These are phyloP conservation scores for Mus spretus DNA, from an alignment of 2,797 vertebrate species.

Conservation along the genomic window DNA sequence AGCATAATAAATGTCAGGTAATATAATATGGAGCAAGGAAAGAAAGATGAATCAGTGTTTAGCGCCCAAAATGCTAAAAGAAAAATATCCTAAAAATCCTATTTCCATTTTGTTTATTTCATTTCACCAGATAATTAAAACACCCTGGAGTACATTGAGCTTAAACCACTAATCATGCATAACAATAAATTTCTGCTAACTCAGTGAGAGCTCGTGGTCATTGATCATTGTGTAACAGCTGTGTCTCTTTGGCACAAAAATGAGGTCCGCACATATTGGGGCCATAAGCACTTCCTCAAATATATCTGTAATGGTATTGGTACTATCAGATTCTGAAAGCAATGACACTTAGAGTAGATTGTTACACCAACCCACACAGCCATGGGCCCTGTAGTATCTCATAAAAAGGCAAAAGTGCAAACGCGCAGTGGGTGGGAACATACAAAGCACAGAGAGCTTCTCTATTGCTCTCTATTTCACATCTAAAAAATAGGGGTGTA, in stretches of 20 bases:
- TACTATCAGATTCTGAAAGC: neutral
- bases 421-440: neutral
- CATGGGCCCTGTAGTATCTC: neutral
- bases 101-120: neutral
- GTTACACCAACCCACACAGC: neutral
- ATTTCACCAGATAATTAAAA: conserved; percentile 33
- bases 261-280: neutral
- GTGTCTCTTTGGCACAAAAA: neutral
- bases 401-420: neutral
- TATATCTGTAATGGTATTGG: neutral
- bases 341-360: neutral
- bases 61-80: neutral
- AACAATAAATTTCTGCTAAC: conserved; percentile 10
- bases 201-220: neutral
- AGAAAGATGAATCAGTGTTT: neutral
- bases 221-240: neutral
- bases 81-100: neutral
- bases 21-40: neutral
- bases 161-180: neutral
- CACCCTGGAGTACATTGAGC: neutral
- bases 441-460: neutral
- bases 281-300: neutral
- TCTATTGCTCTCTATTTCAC: neutral
- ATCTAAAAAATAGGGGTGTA: neutral
- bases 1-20: neutral